Base-by-base conservation (phyloP, 2,797 vertebrate species). In the Bovichtus diacanthus region DNA sequence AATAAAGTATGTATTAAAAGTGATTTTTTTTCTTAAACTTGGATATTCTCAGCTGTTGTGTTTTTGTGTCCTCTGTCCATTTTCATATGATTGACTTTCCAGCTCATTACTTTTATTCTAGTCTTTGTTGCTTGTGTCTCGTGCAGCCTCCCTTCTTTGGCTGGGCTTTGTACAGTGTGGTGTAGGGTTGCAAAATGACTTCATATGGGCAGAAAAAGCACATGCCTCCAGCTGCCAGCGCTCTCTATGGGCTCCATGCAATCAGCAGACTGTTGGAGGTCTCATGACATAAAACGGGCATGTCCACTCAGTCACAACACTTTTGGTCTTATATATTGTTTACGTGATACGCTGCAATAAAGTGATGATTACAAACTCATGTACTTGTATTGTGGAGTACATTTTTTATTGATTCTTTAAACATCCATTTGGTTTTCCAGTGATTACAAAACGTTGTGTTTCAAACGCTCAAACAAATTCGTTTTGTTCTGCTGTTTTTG, bases 11-110 rank as follows among this genome's bases (percentile, higher is more conserved):
- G 93, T 94, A 95, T 95, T 95, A 94, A 95, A 94, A 90, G 90
- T 93, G 86, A 91, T 91, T 93, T 94, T 47, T 93, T 95, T 95
- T 95, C 95, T 95, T 96, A 94, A 95, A 93, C 92, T 94, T 94
- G 93, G 93, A 95, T 89, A 88, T 93, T 90, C 83, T 94, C 90
- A 88, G 89, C 83, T 83, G 88, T 88, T 91, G 88, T 93, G 90
- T 93, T 93, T 92, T 90, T 93, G 91, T 84, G 81, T 91, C 86
- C 84, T 90, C 87, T 91, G 90, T 93, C 88, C 90, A 91, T 90
- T 93, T 93, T 92, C 92, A 86, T 87, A 90, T 88, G 82, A 91
- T 78, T 91, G 89, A 92, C 84, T 92, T 93, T 92, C 87, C 91
- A 93, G 90, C 83, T 92, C 80, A 80, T 85, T 84, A 76, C 77